phyloP scores from a whole-genome alignment of 2,797 vertebrate genomes.

The Sebastes taczanowskii region DNA sequence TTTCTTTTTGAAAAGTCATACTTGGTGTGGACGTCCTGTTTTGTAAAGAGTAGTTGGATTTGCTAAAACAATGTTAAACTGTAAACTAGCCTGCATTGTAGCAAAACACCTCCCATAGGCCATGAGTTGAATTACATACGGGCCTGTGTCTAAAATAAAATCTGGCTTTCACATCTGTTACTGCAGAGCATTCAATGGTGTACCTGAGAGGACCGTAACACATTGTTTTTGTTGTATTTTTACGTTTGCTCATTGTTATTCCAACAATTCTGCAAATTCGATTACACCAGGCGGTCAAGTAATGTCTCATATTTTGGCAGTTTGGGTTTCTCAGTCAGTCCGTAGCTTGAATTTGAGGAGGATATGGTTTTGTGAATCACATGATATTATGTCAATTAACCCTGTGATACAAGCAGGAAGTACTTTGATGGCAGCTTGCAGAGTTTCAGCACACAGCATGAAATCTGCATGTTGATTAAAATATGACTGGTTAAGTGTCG shows the following conservation, averaged over 20 bases:
- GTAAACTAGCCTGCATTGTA: conserved; percentile 26
- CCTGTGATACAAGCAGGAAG: neutral
- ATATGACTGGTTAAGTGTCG: neutral
- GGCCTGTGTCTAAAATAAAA: conserved; percentile 29
- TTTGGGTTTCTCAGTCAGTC: neutral
- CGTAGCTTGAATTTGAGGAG: neutral
- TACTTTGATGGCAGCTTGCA: neutral
- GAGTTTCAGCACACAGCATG: neutral
- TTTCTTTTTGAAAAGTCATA: conserved; percentile 11
- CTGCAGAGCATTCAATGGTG: conserved; percentile 11
- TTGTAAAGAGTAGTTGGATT: conserved; percentile 16
- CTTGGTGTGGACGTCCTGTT: conserved; percentile 24
- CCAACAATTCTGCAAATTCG: neutral
- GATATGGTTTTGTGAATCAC: neutral
- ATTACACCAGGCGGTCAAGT: neutral
- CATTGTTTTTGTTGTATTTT: neutral
- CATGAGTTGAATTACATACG: neutral
- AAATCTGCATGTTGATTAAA: neutral
- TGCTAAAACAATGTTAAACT: conserved; percentile 12
- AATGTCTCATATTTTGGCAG: neutral
- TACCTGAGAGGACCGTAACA: neutral
- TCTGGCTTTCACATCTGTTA: conserved; percentile 6
- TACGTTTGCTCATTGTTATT: neutral
- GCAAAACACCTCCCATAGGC: neutral
- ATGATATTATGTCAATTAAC: neutral